Base-by-base conservation (phyloP, 2,888 invertebrate genomes). In the Sipha maydis region DNA sequence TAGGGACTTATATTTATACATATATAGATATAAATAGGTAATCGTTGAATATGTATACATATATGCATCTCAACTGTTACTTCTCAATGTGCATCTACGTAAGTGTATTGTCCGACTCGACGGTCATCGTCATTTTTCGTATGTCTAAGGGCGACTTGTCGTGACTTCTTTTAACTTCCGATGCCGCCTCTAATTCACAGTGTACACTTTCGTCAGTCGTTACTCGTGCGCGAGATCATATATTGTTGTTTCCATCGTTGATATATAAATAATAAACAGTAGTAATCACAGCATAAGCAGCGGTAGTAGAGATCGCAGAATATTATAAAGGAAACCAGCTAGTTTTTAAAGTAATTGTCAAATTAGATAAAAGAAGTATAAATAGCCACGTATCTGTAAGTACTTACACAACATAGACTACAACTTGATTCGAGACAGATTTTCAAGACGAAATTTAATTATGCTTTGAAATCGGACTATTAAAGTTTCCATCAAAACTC, bases 81-180 rank as follows among this genome's bases (percentile, higher is more conserved):
- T 56, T 19, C 56, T 56, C 56, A 3, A 14, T 21, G 19, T 19
- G 21, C 61, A 21, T 3, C 61, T 25, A 7, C 61, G 61, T 19
- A 11, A 14, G 48, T 48, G 1, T 48, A 48, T 48, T 48, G 48
- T 11, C 48, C 1, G 48, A 48, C 48, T 48, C 48, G 61, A 61
- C 25, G 61, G 61, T 61, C 61, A 25, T 25, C 61, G 61, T 61
- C 61, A 61, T 61, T 54, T 28, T 19, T 28, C 28, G 54, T 38
- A 48, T 48, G 79, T n/a, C 3, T 28, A 28, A n/a, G 82, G 19
- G 71, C 25, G 71, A 54, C 25, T 48, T 25, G 83, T 83, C 83
- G 83, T 83, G 83, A 83, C 83, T 71, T 54, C 83, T 83, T 83
- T 83, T 71, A 71, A 48, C 69, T 48, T 71, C 69, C 54, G 67